These are phyloP conservation scores for Lycocerus yunnanus DNA, from an alignment of 2,888 invertebrate species.

Conservation along the genomic window DNA sequence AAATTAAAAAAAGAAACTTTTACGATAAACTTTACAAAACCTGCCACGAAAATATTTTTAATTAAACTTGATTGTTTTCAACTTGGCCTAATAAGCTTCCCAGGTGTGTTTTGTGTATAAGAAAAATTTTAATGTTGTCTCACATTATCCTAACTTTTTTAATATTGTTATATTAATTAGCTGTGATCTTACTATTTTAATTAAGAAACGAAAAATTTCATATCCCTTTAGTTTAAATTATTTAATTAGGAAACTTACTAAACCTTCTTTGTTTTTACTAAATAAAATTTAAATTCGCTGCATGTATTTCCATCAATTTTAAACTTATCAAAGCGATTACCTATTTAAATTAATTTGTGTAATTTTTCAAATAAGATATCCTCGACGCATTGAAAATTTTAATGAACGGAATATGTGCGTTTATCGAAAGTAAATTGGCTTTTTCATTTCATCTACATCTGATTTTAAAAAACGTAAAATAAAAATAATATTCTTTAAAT, in stretches of 20 bases:
- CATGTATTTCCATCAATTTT: background rate
- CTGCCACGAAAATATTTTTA: background rate
- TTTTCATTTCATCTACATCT: background rate
- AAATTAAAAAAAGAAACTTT: conserved; percentile 24
- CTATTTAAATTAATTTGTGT: background rate
- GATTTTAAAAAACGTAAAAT: background rate
- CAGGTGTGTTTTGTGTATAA: background rate
- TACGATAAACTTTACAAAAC: background rate
- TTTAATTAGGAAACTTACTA: no score
- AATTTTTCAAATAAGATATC: background rate
- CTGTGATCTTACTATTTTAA: background rate
- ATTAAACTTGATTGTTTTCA: background rate
- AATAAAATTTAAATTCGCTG: background rate
- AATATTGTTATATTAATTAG: background rate
- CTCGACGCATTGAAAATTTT: background rate
- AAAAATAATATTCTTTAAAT: background rate
- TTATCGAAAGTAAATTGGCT: background rate
- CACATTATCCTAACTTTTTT: background rate
- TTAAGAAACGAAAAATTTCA: background rate
- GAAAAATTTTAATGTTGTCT: background rate
- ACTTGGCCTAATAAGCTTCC: background rate
- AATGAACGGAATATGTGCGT: background rate
- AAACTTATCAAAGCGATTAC: background rate
- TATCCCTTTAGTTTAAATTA: background rate
- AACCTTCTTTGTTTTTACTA: background rate